Percentiles rank a stretch among this genome's conserved stretches.
These are phyloP conservation scores for Isichthys henryi DNA, from an alignment of 2,113 vertebrate species.

Conservation along the genomic window DNA sequence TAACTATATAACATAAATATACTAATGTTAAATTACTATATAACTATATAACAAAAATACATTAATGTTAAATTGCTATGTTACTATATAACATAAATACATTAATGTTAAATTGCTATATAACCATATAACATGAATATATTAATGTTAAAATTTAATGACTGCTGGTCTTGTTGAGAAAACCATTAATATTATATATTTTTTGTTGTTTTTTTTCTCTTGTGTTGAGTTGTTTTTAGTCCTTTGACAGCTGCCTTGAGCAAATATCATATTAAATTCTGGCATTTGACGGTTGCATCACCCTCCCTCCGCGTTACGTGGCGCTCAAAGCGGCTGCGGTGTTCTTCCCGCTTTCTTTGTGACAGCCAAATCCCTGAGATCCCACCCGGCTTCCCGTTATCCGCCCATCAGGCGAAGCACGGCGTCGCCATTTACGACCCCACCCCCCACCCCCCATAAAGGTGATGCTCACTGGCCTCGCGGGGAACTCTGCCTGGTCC, in stretches of 20 bases:
- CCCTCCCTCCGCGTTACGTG: background rate
- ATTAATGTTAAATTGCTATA: background rate
- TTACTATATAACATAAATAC: background rate
- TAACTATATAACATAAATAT: background rate
- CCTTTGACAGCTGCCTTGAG: background rate
- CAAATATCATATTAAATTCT: slow-evolving; percentile 1
- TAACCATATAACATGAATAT: background rate
- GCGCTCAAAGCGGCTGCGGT: background rate
- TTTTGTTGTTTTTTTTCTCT: background rate
- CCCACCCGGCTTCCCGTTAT: background rate
- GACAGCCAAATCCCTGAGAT: background rate
- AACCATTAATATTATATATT: background rate
- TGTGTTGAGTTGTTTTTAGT: background rate
- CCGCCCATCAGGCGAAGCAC: background rate
- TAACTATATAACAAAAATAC: background rate
- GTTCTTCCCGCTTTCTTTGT: background rate
- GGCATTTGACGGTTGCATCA: background rate
- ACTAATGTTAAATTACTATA: background rate
- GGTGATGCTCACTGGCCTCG: no score
- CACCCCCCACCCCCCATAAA: background rate
- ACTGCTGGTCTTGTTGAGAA: background rate
- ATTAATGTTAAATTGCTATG: background rate
- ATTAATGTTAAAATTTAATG: background rate
- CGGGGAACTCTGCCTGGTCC: background rate
- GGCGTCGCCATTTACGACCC: background rate